Evolutionary conservation across 2,113 vertebrate species (phyloP).

Genomic region (Calidris pugnax): DNA sequence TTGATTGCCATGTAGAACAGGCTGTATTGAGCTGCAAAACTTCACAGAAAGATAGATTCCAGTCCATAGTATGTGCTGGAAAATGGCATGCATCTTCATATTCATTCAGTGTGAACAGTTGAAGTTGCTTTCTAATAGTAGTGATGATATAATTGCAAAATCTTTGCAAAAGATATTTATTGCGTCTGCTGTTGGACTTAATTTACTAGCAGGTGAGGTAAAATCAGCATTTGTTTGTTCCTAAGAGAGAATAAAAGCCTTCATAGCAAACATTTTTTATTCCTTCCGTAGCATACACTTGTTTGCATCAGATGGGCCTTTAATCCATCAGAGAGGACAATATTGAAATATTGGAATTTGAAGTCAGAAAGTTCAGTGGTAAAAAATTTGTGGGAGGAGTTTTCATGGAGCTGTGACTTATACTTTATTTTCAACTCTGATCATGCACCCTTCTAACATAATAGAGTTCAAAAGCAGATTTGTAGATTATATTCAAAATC

Average conservation of each 20-base stretch:
- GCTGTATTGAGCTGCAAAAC: neutral
- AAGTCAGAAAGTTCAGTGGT: neutral
- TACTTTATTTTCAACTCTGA: neutral
- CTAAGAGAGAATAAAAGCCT: neutral
- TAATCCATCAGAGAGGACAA: neutral
- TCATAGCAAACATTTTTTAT: neutral
- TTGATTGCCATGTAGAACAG: neutral
- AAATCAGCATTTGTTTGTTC: neutral
- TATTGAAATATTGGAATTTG: neutral
- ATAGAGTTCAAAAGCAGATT: neutral
- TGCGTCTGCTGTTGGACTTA: neutral
- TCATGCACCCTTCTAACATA: neutral
- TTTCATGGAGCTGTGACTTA: neutral
- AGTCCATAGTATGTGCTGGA: neutral
- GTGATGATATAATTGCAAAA: neutral
- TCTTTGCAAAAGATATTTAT: neutral
- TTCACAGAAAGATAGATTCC: neutral
- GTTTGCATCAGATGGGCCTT: neutral
- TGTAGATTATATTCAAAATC: neutral
- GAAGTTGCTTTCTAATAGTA: neutral
- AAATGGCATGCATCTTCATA: neutral
- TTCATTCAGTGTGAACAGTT: neutral
- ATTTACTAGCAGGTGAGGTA: neutral
- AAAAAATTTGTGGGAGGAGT: neutral
- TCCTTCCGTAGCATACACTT: neutral